Evolutionary conservation across 2,113 vertebrate genomes (phyloP).

Genomic region (Ariopsis seemanni): DNA sequence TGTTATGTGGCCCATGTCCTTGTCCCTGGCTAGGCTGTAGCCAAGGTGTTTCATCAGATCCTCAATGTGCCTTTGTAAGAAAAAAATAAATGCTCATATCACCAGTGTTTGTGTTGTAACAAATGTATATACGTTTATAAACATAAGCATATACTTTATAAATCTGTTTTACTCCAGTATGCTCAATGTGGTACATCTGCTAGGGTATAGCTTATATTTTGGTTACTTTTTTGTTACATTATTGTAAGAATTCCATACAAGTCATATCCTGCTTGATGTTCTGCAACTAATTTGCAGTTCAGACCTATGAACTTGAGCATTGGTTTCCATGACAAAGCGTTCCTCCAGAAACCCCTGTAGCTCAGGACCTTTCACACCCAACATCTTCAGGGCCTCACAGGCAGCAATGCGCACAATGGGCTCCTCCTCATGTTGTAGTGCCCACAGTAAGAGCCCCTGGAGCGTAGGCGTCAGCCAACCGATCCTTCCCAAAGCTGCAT

Average conservation of each 20-base stretch:
- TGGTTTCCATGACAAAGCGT: conserved; percentile 65
- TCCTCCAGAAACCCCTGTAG: conserved; percentile 69
- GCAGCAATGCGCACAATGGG: conserved; percentile 72
- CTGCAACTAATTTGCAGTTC: background rate
- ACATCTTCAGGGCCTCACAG: conserved; percentile 65
- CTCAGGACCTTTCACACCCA: conserved; percentile 61
- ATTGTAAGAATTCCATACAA: background rate
- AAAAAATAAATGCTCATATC: background rate
- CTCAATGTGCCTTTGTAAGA: conserved; percentile 48
- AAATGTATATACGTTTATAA: background rate
- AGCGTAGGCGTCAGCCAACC: conserved; percentile 66
- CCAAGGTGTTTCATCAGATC: conserved; percentile 42
- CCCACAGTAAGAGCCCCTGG: conserved; percentile 70
- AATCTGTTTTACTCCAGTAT: background rate
- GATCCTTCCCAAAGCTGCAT: conserved; percentile 70
- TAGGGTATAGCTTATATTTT: background rate
- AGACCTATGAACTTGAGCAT: conserved; percentile 50
- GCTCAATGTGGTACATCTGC: background rate
- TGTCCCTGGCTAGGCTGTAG: conserved; percentile 45
- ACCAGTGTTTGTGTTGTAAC: background rate
- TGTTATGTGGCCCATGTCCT: conserved; percentile 45
- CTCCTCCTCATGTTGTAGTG: conserved; percentile 69
- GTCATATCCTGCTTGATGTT: background rate
- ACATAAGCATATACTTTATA: background rate
- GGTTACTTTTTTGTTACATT: background rate